These are phyloP conservation scores for Notoglanidium macrostoma DNA, from an alignment of 2,797 vertebrate species.

Conservation along the genomic window DNA sequence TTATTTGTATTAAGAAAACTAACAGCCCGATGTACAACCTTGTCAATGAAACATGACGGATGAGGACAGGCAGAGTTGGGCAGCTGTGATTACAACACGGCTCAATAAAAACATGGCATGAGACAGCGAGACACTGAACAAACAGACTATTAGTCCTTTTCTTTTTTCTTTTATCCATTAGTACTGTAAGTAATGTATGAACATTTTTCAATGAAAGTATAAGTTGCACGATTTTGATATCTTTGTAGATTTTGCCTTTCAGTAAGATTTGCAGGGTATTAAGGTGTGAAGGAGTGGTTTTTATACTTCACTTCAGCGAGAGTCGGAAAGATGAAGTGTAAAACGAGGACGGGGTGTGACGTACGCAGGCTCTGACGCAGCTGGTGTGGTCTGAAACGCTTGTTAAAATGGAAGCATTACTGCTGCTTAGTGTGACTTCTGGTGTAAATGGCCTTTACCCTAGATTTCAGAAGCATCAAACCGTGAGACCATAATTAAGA, in stretches of 20 bases:
- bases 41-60: neutral
- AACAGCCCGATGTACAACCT: neutral
- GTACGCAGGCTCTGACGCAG: neutral
- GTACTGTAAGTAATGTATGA: neutral
- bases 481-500: conserved; percentile 8
- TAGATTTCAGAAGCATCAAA: conserved; percentile 9
- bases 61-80: neutral
- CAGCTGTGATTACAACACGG: conserved; percentile 15
- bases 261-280: neutral
- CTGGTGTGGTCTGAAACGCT: neutral
- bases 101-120: neutral
- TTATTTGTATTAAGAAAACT: neutral
- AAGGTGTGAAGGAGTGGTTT: neutral
- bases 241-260: neutral
- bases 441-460: conserved; percentile 5
- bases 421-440: neutral
- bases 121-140: neutral
- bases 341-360: neutral
- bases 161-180: neutral
- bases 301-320: neutral
- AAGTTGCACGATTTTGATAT: neutral
- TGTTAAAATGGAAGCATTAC: neutral
- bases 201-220: neutral
- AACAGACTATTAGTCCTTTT: neutral
- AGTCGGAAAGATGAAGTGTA: neutral